Evolutionary conservation across 2,113 vertebrate species (phyloP).

Genomic region (Pelecanus crispus): DNA sequence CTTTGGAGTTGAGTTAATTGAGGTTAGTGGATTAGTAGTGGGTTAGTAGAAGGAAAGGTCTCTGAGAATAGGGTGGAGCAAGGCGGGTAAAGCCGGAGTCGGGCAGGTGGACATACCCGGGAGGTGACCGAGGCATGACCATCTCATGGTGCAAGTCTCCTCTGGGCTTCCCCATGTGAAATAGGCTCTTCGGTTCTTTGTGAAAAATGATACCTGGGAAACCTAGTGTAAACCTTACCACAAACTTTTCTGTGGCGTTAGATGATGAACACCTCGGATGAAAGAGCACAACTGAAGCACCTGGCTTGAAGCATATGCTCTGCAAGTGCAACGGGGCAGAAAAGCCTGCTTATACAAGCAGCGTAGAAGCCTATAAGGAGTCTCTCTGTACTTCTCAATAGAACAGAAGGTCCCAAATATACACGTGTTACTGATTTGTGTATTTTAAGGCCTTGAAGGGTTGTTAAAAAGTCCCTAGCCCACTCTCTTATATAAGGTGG

Average conservation of each 20-base stretch:
- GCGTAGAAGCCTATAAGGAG: fast-evolving
- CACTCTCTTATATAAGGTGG: background rate
- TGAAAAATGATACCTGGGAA: background rate
- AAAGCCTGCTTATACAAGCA: background rate
- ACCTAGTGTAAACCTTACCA: background rate
- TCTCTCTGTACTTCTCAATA: background rate
- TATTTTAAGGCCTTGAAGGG: background rate
- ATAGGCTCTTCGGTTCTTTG: background rate
- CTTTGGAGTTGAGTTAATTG: background rate
- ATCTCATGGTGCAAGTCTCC: fast-evolving
- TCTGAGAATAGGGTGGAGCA: background rate
- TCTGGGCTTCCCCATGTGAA: background rate
- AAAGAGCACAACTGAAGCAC: background rate
- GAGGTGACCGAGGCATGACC: background rate
- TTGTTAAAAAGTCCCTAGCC: background rate
- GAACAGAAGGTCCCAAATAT: background rate
- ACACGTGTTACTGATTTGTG: background rate
- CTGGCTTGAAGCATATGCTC: background rate
- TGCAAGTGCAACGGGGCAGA: background rate
- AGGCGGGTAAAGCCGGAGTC: background rate
- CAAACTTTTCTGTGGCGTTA: no score
- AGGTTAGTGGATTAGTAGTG: background rate
- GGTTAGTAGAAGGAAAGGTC: background rate
- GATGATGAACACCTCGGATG: background rate
- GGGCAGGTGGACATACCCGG: fast-evolving